Conservation (phyloP, 2,113 vertebrate species). For the Cephalopholis sonnerati region DNA sequence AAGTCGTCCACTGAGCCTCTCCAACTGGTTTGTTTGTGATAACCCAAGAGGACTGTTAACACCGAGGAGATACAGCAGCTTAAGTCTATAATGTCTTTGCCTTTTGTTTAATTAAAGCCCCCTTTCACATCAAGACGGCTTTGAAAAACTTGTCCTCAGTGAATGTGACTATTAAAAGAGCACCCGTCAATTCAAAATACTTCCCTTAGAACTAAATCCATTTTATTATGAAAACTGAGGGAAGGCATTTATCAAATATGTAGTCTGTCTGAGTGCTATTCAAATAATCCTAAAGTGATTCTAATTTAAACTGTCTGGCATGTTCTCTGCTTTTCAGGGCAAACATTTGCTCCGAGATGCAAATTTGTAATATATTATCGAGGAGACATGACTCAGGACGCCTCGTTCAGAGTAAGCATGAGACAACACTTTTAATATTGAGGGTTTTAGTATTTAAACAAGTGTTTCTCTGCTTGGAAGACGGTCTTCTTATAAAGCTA, state of each 20-base stretch:
- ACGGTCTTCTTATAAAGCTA: no score
- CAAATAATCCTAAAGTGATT: constrained; percentile 41
- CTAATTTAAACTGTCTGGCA: constrained; percentile 56
- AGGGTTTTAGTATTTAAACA: not conserved
- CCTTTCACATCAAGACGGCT: constrained; percentile 43
- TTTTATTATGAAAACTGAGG: constrained; percentile 42
- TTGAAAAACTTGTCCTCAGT: constrained; percentile 52
- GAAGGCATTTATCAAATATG: constrained; percentile 61
- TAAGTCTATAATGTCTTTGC: constrained; percentile 3
- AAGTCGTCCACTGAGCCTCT: constrained; percentile 22
- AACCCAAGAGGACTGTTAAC: constrained; percentile 46
- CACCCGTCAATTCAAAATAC: constrained; percentile 29
- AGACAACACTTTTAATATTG: not conserved
- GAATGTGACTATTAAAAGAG: constrained; percentile 31
- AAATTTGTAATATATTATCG: not conserved
- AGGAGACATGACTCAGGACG: not conserved
- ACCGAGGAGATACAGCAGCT: constrained; percentile 31
- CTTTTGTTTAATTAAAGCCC: constrained; percentile 62
- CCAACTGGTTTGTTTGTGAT: constrained; percentile 63
- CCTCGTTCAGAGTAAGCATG: not conserved
- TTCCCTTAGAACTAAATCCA: constrained; percentile 17
- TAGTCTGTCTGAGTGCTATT: constrained; percentile 43
- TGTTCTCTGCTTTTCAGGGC: constrained; percentile 34
- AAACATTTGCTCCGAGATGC: constrained; percentile 22
- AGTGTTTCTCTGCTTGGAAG: no score